Evolutionary conservation across 2,113 vertebrate genomes (phyloP).

Genomic region (Anser cygnoides): DNA sequence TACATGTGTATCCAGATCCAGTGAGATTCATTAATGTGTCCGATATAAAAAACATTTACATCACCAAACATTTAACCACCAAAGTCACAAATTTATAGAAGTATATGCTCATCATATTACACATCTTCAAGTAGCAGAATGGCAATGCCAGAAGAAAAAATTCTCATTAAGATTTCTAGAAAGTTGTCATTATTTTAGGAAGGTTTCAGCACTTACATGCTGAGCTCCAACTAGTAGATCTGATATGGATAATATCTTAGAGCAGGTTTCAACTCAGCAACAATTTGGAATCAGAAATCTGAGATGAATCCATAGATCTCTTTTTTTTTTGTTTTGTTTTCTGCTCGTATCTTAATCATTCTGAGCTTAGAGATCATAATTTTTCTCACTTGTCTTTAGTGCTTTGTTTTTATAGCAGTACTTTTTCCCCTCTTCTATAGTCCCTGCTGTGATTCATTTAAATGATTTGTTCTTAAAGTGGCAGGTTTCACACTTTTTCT

Average conservation of each 20-base stretch:
- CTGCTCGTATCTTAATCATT: neutral
- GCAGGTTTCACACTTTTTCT: neutral
- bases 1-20: neutral
- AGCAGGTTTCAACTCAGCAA: neutral
- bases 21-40: neutral
- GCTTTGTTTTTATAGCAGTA: neutral
- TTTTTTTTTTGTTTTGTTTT: neutral
- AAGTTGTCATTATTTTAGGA: neutral
- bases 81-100: neutral
- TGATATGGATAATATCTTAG: neutral
- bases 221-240: neutral
- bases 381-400: neutral
- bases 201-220: neutral
- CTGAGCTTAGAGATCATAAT: neutral
- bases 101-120: neutral
- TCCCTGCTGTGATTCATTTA: neutral
- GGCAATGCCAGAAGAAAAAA: neutral
- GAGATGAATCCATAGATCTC: neutral
- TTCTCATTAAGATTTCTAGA: neutral
- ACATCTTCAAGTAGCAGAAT: neutral
- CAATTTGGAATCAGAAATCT: neutral
- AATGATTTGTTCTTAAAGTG: constrained; percentile 6
- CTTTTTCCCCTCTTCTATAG: neutral
- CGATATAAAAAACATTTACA: neutral
- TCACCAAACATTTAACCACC: neutral